phyloP scores from a whole-genome alignment of 2,113 vertebrate genomes.

The Actenoides lindsayi region DNA sequence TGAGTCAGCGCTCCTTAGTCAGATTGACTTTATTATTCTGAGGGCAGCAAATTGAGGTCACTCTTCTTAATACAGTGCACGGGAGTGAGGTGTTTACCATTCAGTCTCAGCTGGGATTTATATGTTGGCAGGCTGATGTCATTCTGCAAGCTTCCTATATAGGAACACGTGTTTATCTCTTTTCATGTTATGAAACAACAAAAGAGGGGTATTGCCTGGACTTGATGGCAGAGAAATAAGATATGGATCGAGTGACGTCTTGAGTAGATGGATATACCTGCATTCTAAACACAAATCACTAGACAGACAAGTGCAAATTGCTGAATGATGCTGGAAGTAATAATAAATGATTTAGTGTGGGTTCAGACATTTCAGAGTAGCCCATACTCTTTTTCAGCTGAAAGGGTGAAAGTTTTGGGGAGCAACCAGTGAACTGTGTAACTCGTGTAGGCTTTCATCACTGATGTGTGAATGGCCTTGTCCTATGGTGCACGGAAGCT shows the following conservation, averaged over 20 bases:
- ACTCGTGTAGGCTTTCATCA: background rate
- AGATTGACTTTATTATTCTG: conserved; percentile 10
- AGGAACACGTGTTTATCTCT: background rate
- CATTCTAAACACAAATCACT: background rate
- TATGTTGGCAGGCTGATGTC: background rate
- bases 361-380: background rate
- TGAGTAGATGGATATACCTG: background rate
- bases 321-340: background rate
- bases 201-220: background rate
- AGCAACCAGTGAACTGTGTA: background rate
- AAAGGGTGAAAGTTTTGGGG: background rate
- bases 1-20: background rate
- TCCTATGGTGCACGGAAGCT: background rate
- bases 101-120: background rate
- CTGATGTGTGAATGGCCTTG: background rate
- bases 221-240: background rate
- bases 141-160: background rate
- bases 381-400: background rate
- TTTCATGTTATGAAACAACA: background rate
- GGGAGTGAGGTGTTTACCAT: background rate
- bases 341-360: background rate
- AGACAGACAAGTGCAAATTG: background rate
- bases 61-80: background rate
- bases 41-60: conserved; percentile 24
- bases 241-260: background rate